Percentiles rank a stretch among this genome's conserved stretches.
These are phyloP conservation scores for Odiellus spinosus DNA, from an alignment of 2,888 invertebrate species.

Conservation along the genomic window DNA sequence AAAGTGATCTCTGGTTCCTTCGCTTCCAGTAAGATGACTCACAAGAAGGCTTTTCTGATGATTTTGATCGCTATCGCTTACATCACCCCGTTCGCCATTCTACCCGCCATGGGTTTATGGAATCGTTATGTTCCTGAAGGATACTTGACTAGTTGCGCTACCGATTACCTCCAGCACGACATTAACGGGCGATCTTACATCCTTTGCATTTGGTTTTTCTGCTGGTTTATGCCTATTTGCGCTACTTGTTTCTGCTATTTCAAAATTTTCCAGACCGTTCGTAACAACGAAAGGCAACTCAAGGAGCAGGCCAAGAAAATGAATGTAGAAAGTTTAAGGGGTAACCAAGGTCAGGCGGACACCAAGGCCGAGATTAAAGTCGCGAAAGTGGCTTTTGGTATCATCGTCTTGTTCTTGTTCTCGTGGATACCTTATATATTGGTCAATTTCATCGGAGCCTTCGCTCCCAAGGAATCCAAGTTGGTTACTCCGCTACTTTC, in stretches of 20 bases:
- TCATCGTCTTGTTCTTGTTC: slow-evolving; percentile 55
- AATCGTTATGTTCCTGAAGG: slow-evolving; percentile 67
- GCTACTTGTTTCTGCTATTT: slow-evolving; percentile 56
- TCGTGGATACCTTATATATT: slow-evolving; percentile 70
- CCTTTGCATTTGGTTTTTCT: slow-evolving; percentile 48
- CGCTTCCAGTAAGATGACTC: slow-evolving; percentile 43
- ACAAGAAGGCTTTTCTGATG: slow-evolving; percentile 44
- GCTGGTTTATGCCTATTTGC: slow-evolving; percentile 51
- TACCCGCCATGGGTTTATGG: slow-evolving; percentile 65
- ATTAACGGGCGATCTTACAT: slow-evolving; percentile 47
- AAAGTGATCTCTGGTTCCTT: slow-evolving; percentile 67
- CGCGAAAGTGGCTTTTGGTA: slow-evolving; percentile 47
- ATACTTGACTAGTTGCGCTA: slow-evolving; percentile 66
- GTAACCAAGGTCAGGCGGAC: slow-evolving; percentile 54
- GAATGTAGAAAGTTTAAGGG: slow-evolving; percentile 74
- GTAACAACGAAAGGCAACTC: slow-evolving; percentile 60
- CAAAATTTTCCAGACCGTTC: slow-evolving; percentile 39
- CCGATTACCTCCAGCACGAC: slow-evolving; percentile 57
- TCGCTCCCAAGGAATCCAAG: slow-evolving; percentile 39
- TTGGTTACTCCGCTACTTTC: slow-evolving; percentile 47
- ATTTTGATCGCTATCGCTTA: slow-evolving; percentile 54
- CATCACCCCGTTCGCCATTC: slow-evolving; percentile 48
- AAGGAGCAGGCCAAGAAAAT: slow-evolving; percentile 83
- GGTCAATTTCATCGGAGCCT: slow-evolving; percentile 55
- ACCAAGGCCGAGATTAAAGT: slow-evolving; percentile 61